Conservation (phyloP, 2,888 invertebrate species). For the Steinernema carpocapsae region DNA sequence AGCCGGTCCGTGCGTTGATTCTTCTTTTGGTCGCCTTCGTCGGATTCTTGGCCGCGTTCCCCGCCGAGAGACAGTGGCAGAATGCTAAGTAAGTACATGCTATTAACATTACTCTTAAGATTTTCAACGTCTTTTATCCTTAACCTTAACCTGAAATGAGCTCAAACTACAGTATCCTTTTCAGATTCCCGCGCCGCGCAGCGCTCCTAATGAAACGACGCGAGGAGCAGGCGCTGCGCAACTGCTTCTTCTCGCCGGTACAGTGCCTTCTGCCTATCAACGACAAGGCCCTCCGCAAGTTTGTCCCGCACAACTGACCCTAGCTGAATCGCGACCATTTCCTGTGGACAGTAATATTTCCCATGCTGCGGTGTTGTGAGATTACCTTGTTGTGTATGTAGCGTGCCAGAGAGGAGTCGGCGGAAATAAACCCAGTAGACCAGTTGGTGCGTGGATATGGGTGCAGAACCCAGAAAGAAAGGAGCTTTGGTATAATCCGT, state of each 20-base stretch:
- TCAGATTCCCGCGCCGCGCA: neutral
- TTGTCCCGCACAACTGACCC: conserved; percentile 13
- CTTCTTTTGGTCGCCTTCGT: conserved; percentile 4
- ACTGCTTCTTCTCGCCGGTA: conserved; percentile 24
- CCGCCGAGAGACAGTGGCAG: neutral
- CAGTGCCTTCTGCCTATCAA: conserved; percentile 21
- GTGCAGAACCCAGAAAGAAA: too few relatives aligned
- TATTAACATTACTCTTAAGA: neutral
- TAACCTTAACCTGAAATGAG: too few relatives aligned
- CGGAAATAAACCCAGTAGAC: too few relatives aligned
- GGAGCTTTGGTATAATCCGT: too few relatives aligned
- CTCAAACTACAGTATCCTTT: neutral
- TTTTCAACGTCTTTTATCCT: neutral
- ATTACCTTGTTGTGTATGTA: too few relatives aligned
- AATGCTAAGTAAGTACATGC: neutral
- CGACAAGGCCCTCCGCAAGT: conserved; percentile 10
- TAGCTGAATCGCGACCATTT: too few relatives aligned
- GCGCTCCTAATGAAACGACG: neutral
- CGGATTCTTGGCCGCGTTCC: neutral
- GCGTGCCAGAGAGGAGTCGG: too few relatives aligned
- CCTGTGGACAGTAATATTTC: too few relatives aligned
- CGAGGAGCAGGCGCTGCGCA: conserved; percentile 11
- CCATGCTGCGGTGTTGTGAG: too few relatives aligned
- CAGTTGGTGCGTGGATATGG: too few relatives aligned
- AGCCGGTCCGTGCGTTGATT: neutral